Conservation (phyloP, 2,888 invertebrate genomes). For the Masnerella sp. region DNA sequence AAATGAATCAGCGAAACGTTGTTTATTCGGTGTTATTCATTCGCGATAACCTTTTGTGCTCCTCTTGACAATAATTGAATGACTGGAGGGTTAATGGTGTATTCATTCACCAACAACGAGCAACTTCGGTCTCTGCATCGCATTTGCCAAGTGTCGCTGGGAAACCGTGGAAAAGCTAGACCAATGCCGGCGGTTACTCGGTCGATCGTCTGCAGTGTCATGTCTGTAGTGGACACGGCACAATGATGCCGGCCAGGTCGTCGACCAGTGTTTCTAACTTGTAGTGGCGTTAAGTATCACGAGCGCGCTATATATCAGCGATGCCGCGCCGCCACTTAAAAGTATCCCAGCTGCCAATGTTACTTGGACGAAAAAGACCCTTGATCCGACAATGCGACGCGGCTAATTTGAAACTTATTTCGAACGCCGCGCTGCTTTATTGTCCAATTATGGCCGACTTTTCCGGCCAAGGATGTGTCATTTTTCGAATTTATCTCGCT, state of each 20-base stretch:
- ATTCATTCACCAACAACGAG: slow-evolving; percentile 38
- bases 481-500: no score
- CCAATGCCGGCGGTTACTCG: slow-evolving; percentile 41
- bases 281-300: slow-evolving; percentile 26
- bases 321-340: slow-evolving; percentile 23
- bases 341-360: slow-evolving; percentile 24
- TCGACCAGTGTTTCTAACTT: slow-evolving; percentile 39
- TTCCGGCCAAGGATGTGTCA: no score
- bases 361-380: slow-evolving; percentile 13
- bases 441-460: no score
- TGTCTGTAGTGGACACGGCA: slow-evolving; percentile 39
- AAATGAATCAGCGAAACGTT: background rate
- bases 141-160: slow-evolving; percentile 43
- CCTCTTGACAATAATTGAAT: slow-evolving; percentile 30
- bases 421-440: no score
- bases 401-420: no score
- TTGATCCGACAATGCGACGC: no score
- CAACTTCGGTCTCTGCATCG: slow-evolving; percentile 37
- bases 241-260: slow-evolving; percentile 39
- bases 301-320: slow-evolving; percentile 18
- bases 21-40: background rate
- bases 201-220: slow-evolving; percentile 52
- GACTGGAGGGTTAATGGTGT: slow-evolving; percentile 33
- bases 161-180: slow-evolving; percentile 45
- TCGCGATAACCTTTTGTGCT: slow-evolving; percentile 6